Evolutionary conservation across 2,113 vertebrate species (phyloP), one percentile per base, ranked within the genome.

Genomic region (Gadus macrocephalus): DNA sequence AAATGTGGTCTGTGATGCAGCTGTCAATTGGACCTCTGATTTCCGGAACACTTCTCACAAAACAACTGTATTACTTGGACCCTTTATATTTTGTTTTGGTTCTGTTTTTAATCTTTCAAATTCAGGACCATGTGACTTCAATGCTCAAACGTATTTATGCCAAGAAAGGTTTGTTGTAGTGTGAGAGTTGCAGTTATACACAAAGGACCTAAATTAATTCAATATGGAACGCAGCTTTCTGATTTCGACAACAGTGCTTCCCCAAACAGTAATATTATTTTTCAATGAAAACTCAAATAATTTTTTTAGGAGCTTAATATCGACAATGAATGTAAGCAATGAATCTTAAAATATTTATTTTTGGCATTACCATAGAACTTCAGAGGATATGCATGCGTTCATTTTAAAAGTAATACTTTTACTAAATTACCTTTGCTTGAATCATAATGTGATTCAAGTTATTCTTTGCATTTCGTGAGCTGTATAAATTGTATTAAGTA

Each of bases 401-500:
- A 11, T 0, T 65, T 59, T 70, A 25, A 62, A 22, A 28, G 22
- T n/a, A 31, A 64, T 15, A 56, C 4, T 17, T 2, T 55, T 53
- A 28, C 15, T 20, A 68, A 68, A 35, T 63, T 9, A 17, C 60
- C 35, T 53, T 59, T 20, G 67, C 25, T 16, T 1, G 25, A 25
- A 25, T 25, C 27, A n/a, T 63, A 61, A 42, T 64, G 20, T 62
- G 38, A 19, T 19, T 56, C 42, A 61, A 71, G 58, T 15, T 58
- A 66, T 66, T 73, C 42, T 74, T 78, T 65, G 67, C 38, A 2
- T 87, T 87, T 64, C 66, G 73, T 87, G 81, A 85, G 81, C 67
- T 78, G 64, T 83, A 84, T 82, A 83, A 53, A 87, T 83, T 88
- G 77, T 76, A 84, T 78, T 72, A 58, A 83, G 71, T 73, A 70